phyloP scores from a whole-genome alignment of 53 echinoderm and acorn worm genomes.

The Temnopleurus reevesii region DNA sequence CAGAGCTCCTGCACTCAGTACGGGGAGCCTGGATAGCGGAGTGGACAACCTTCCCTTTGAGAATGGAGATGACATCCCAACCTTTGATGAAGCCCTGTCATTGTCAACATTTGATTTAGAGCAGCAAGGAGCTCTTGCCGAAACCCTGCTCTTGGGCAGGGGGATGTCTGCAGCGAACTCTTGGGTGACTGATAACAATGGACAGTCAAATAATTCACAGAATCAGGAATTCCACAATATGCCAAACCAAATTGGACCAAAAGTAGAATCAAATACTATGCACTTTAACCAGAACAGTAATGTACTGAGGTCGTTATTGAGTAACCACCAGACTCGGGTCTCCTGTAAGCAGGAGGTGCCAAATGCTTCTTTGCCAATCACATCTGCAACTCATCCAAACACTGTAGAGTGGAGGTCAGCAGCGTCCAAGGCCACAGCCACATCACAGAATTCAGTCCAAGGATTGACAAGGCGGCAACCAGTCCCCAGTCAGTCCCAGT shows the following conservation, averaged over 20 bases:
- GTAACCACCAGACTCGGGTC: background rate
- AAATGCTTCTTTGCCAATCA: background rate
- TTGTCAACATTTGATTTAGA: constrained; percentile 9
- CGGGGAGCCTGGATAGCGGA: constrained; percentile 35
- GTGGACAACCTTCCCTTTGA: constrained; percentile 46
- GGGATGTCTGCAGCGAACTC: background rate
- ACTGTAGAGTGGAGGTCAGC: constrained; percentile 48
- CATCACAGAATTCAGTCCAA: background rate
- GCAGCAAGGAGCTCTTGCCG: background rate
- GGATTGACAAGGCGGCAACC: background rate
- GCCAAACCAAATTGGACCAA: constrained; percentile 57
- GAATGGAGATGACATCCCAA: constrained; percentile 50
- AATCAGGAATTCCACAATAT: constrained; percentile 19
- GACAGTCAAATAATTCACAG: constrained; percentile 2
- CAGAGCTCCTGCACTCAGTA: constrained; percentile 26
- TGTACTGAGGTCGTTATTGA: constrained; percentile 35
- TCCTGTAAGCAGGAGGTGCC: constrained; percentile 35
- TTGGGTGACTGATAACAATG: background rate
- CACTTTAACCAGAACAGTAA: background rate
- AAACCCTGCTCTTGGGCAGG: background rate
- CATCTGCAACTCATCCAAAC: constrained; percentile 27
- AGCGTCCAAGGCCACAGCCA: background rate
- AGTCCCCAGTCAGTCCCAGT: background rate
- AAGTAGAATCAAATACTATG: constrained; percentile 44
- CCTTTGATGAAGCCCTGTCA: constrained; percentile 50